Conservation (phyloP, 2,888 invertebrate genomes). For the Teleiodes luculella region DNA sequence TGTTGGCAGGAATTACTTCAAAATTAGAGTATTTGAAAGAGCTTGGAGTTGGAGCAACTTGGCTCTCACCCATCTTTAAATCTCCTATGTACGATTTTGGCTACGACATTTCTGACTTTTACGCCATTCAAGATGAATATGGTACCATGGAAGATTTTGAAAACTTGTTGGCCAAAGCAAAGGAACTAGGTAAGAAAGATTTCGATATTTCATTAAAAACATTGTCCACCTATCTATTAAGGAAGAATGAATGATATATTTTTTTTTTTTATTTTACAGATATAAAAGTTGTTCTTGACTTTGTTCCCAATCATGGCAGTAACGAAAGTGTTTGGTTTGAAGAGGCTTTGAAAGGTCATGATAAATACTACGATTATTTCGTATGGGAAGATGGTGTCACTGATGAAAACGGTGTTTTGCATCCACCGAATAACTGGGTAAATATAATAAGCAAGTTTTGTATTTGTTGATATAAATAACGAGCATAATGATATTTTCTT, state of each 20-base stretch:
- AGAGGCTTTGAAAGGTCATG: constrained; percentile 80
- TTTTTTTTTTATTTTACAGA: constrained; percentile 42
- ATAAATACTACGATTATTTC: constrained; percentile 86
- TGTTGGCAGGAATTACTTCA: constrained; percentile 76
- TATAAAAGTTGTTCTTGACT: constrained; percentile 81
- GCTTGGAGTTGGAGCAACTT: constrained; percentile 83
- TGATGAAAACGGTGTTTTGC: constrained; percentile 62
- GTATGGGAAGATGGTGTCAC: constrained; percentile 83
- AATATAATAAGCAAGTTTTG: neutral
- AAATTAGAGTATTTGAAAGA: constrained; percentile 82
- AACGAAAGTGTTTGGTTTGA: constrained; percentile 92
- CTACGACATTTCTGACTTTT: constrained; percentile 87
- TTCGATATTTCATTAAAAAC: no score
- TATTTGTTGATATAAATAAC: neutral
- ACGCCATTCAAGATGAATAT: constrained; percentile 82
- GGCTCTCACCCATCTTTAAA: constrained; percentile 86
- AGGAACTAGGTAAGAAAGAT: constrained; percentile 59
- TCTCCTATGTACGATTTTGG: constrained; percentile 91
- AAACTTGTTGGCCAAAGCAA: constrained; percentile 74
- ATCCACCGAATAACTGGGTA: constrained; percentile 88
- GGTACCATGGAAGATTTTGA: constrained; percentile 87
- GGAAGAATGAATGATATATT: neutral
- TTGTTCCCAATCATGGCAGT: constrained; percentile 88
- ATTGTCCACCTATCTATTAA: neutral
- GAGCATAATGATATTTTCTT: neutral